A percentile compares a stretch with the other conserved stretches of the same genome.
phyloP scores from a whole-genome alignment of 2,888 invertebrate genomes.

The Alloplasta piceator region DNA sequence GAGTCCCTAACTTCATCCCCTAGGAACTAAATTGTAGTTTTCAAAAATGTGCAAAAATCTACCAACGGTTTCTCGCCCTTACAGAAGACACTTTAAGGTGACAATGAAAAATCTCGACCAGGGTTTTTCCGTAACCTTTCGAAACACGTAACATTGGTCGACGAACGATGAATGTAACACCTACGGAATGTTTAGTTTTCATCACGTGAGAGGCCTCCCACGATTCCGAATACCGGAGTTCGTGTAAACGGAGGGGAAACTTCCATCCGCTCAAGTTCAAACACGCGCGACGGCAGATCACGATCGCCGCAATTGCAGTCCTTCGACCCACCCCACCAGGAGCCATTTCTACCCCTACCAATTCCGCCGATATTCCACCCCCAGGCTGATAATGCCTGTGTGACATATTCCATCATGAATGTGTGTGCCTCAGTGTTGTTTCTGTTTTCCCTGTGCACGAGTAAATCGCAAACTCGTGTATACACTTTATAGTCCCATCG shows the following conservation, averaged over 20 bases:
- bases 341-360: conserved; percentile 4
- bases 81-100: no score
- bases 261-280: conserved; percentile 62
- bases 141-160: conserved; percentile 24
- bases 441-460: no score
- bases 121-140: no score
- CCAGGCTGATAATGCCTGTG: conserved; percentile 6
- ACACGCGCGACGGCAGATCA: conserved; percentile 62
- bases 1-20: no score
- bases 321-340: conserved; percentile 38
- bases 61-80: no score
- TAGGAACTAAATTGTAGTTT: no score
- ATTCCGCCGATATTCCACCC: conserved; percentile 41
- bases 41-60: no score
- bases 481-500: no score
- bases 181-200: conserved; percentile 21
- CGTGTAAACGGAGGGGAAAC: conserved; percentile 18
- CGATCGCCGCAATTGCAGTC: conserved; percentile 59
- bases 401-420: conserved; percentile 37
- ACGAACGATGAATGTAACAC: conserved; percentile 29
- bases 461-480: no score
- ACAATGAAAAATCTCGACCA: no score
- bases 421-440: no score
- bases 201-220: conserved; percentile 32
- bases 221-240: neutral